These are phyloP conservation scores for Tenebrosternarchus preto DNA, from an alignment of 2,113 vertebrate species.

Conservation along the genomic window DNA sequence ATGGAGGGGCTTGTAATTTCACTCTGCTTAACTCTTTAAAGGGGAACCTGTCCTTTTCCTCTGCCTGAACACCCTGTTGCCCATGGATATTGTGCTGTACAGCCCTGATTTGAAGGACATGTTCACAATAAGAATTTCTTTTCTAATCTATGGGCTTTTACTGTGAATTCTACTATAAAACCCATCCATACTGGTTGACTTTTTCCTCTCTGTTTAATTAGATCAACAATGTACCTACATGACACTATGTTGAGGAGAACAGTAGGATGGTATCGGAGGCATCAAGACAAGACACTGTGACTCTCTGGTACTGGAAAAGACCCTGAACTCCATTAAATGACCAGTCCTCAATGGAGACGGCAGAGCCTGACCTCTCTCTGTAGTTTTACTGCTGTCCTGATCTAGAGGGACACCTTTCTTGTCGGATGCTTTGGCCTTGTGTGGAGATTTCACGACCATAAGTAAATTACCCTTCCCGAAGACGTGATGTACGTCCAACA, in stretches of 20 bases:
- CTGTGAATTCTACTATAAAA: neutral
- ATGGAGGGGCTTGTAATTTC: slow-evolving; percentile 10
- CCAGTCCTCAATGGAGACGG: slow-evolving; percentile 12
- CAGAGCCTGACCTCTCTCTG: slow-evolving; percentile 1
- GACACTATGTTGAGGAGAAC: too few species aligned
- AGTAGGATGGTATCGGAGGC: too few species aligned
- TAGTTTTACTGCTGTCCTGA: slow-evolving; percentile 36
- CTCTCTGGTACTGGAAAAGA: slow-evolving; percentile 5
- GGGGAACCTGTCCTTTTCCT: slow-evolving; percentile 25
- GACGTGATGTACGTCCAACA: neutral
- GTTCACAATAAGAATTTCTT: neutral
- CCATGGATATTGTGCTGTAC: slow-evolving; percentile 10
- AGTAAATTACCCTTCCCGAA: slow-evolving; percentile 39
- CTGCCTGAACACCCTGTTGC: slow-evolving; percentile 14
- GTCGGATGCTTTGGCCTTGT: slow-evolving; percentile 44
- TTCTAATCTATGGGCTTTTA: neutral
- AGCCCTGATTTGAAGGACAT: neutral
- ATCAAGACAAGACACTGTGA: too few species aligned
- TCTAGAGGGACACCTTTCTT: slow-evolving; percentile 27
- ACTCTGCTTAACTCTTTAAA: slow-evolving; percentile 3
- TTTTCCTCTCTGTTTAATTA: too few species aligned
- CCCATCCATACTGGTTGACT: neutral
- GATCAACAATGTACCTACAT: too few species aligned
- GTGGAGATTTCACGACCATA: slow-evolving; percentile 10
- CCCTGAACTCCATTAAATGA: slow-evolving; percentile 24